Conservation (phyloP, 1,140 invertebrate genomes). For the Akabosia matsudoensis region DNA sequence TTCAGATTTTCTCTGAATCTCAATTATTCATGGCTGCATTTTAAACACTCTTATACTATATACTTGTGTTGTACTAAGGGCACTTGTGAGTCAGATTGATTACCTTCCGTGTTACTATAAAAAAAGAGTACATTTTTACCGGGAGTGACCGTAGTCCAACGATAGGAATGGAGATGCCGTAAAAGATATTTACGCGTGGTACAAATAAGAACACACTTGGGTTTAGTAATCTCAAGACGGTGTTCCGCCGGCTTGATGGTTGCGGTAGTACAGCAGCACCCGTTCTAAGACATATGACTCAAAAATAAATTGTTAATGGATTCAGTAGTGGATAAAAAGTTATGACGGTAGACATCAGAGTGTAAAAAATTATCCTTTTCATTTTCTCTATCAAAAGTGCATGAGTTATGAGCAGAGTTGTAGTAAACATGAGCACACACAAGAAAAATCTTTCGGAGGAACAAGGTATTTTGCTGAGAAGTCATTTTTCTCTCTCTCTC, state of each 20-base stretch:
- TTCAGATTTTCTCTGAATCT: slow-evolving; percentile 12
- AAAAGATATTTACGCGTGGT: not conserved
- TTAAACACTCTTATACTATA: not conserved
- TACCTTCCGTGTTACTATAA: not conserved
- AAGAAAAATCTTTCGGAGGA: no score
- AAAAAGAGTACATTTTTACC: no score
- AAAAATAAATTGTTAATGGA: not conserved
- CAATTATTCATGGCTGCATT: slow-evolving; percentile 9
- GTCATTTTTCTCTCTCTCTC: not conserved
- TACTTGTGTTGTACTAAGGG: not conserved
- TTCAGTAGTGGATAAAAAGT: not conserved
- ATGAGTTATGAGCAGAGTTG: no score
- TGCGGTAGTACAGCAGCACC: not conserved
- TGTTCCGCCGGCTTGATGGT: not conserved
- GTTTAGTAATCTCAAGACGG: not conserved
- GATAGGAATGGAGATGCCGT: not conserved
- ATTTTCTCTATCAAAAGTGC: not conserved
- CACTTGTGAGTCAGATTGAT: slow-evolving; percentile 17
- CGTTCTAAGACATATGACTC: not conserved
- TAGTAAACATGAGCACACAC: no score
- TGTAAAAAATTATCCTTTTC: not conserved
- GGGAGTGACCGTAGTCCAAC: no score
- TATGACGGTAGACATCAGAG: slow-evolving; percentile 3
- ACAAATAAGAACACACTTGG: not conserved
- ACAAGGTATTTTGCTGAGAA: no score